Evolutionary conservation across 1,140 invertebrate genomes (phyloP).

Genomic region (Pseudachorutes palmiensis): DNA sequence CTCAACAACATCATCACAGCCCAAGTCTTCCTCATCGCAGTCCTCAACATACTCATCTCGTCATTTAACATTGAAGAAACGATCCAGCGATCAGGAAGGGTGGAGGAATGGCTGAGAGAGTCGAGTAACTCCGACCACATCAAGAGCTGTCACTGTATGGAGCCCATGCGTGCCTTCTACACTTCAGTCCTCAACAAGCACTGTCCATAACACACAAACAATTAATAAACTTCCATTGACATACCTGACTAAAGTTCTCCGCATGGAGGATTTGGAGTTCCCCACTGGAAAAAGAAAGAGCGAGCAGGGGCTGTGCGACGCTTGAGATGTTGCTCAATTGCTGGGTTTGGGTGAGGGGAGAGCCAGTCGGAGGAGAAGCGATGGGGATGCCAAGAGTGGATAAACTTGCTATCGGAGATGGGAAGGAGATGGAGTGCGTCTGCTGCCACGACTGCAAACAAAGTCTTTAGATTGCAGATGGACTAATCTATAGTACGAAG

Average conservation of each 20-base stretch:
- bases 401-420: slow-evolving; percentile 21
- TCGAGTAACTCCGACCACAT: neutral
- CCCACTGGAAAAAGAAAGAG: slow-evolving; percentile 27
- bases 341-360: slow-evolving; percentile 1
- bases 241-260: slow-evolving; percentile 36
- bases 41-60: slow-evolving; percentile 19
- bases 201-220: neutral
- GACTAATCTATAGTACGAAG: neutral
- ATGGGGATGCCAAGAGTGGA: slow-evolving; percentile 27
- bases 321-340: slow-evolving; percentile 19
- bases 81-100: slow-evolving; percentile 9
- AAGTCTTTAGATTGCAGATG: slow-evolving; percentile 9
- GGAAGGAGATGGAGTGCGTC: slow-evolving; percentile 27
- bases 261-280: slow-evolving; percentile 20
- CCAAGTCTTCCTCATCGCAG: slow-evolving; percentile 18
- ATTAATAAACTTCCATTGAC: neutral
- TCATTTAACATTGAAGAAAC: slow-evolving; percentile 15
- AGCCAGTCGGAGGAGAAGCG: slow-evolving; percentile 10
- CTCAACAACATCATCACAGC: slow-evolving; percentile 15
- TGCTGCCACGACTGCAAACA: slow-evolving; percentile 33
- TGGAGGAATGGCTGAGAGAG: neutral
- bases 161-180: neutral
- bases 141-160: neutral
- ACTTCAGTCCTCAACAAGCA: neutral
- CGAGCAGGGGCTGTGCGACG: slow-evolving; percentile 27